Percentiles rank a stretch among this genome's conserved stretches.
phyloP scores from a whole-genome alignment of 2,113 vertebrate species.

The Sarotherodon lohbergeri region DNA sequence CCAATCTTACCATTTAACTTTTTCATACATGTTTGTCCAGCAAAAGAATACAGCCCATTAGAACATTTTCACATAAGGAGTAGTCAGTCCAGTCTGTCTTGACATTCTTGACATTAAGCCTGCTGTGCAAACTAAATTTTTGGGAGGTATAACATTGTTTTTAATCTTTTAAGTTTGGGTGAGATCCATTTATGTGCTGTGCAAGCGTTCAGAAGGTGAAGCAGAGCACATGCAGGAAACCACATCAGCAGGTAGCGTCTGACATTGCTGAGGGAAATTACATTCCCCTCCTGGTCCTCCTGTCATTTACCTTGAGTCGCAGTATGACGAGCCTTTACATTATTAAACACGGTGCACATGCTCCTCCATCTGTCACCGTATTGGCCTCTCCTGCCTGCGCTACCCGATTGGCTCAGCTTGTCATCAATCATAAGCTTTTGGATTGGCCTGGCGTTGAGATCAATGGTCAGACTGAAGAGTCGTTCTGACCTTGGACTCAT shows the following conservation, averaged over 20 bases:
- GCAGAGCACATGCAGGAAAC: constrained; percentile 5
- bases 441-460: neutral
- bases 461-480: neutral
- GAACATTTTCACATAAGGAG: neutral
- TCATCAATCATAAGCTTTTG: constrained; percentile 26
- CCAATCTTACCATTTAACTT: neutral
- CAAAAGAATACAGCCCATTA: neutral
- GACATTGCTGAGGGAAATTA: constrained; percentile 35
- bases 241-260: constrained; percentile 11
- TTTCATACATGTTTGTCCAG: neutral
- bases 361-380: constrained; percentile 39
- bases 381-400: constrained; percentile 8
- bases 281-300: constrained; percentile 2
- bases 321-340: constrained; percentile 32
- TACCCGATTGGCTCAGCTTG: constrained; percentile 20
- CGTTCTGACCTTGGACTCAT: constrained; percentile 38
- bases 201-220: neutral
- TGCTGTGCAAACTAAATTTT: neutral
- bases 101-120: neutral
- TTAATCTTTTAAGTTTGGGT: constrained; percentile 8
- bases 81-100: neutral
- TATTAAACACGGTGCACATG: constrained; percentile 35
- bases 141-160: neutral
- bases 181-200: neutral
- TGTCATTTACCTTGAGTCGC: constrained; percentile 38